Percentiles rank a stretch among this genome's conserved stretches.
Evolutionary conservation across 2,797 vertebrate species (phyloP).

Genomic region (Decapterus maruadsi): DNA sequence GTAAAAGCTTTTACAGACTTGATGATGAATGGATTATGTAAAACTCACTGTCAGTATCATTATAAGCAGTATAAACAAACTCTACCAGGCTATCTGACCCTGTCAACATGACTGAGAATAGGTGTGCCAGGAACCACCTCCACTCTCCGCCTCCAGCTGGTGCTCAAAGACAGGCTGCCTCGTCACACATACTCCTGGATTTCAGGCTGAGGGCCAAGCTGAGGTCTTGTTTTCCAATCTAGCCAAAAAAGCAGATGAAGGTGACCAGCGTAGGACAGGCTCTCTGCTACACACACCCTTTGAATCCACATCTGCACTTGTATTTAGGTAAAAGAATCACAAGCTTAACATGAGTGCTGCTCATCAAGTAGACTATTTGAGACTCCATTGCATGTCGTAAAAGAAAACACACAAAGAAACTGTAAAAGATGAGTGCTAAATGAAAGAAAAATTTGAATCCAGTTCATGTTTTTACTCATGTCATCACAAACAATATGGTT

Average conservation of each 20-base stretch:
- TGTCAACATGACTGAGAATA: background rate
- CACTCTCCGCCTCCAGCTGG: slow-evolving; percentile 18
- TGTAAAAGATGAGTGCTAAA: no score
- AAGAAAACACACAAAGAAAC: no score
- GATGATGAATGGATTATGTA: background rate
- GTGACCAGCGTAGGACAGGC: background rate
- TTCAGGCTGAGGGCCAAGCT: background rate
- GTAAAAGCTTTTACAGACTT: slow-evolving; percentile 1
- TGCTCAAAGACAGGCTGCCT: background rate
- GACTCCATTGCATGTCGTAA: no score
- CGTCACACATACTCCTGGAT: background rate
- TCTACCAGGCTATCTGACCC: background rate
- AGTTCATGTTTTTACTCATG: no score
- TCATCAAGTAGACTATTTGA: background rate
- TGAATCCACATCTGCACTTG: slow-evolving; percentile 2
- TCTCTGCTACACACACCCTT: background rate
- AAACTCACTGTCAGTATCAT: background rate
- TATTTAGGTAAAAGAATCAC: background rate
- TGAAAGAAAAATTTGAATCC: background rate
- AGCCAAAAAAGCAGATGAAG: background rate
- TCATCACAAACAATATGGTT: background rate
- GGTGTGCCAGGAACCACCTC: slow-evolving; percentile 32
- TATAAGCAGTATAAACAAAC: background rate
- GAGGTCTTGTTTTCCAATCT: background rate
- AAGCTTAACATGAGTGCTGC: background rate